Evolutionary conservation across 1,140 invertebrate genomes (phyloP), one percentile per base, ranked within the genome.

Genomic region (Drosophila kepulauana): DNA sequence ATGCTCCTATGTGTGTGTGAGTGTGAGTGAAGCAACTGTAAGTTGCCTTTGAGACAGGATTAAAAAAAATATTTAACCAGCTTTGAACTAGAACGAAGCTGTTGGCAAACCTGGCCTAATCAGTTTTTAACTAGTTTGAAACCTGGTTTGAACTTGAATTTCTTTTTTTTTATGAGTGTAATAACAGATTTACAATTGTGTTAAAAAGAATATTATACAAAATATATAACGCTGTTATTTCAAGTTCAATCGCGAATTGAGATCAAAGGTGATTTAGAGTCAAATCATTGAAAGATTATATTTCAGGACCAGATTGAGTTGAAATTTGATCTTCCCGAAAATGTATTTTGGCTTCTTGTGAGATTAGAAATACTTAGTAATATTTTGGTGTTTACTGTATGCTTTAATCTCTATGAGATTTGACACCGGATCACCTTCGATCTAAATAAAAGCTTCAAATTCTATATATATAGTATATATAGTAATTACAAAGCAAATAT

Each of bases 401-500:
- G 35, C 6, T 20, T 28, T 51, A 28, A 51, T 51, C 8, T 25
- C 0, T 5, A 3, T 30, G 28, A 13, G n/a, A n/a, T 33, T 13
- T 54, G n/a, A 33, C 28, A 15, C n/a, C 5, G 6, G 8, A 33
- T 54, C 51, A 54, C 5, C 25, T 54, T 52, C 15, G n/a, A 10
- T 13, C 11, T 33, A 1, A 33, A 52, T 52, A 33, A 25, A 25
- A n/a, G n/a, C 28, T 43, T 43, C 11, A 13, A 43, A 43, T 43
- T 43, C 11, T 43, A 43, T 43, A 28, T 49, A 20, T 20, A 3
- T 20, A 20, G 16, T 20, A 25, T 25, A 25, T 25, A 25, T 25
- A 25, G 20, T 25, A 64, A 51, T 64, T 52, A 11, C 25, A 8
- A 56, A 46, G 33, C 51, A 65, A 65, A 56, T 45, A 30, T 52